These are phyloP conservation scores for Yponomeuta evonymella DNA, from an alignment of 2,888 invertebrate genomes.

Conservation along the genomic window DNA sequence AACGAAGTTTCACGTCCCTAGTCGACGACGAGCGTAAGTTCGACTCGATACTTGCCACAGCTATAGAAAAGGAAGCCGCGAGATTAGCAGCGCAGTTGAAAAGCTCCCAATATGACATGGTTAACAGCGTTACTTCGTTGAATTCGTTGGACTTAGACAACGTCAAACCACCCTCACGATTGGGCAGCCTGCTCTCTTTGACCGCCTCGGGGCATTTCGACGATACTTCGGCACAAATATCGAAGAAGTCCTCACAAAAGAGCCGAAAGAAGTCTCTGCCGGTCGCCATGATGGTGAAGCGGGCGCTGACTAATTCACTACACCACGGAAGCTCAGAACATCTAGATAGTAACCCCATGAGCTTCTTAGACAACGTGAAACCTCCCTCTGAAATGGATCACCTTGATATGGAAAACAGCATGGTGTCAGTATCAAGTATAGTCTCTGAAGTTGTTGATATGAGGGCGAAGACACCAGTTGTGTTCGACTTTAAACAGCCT, in stretches of 20 bases:
- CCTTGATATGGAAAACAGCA: constrained; percentile 87
- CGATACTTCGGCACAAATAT: constrained; percentile 41
- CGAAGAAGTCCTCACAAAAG: constrained; percentile 56
- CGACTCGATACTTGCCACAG: constrained; percentile 81
- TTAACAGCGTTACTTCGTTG: constrained; percentile 77
- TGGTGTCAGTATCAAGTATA: constrained; percentile 89
- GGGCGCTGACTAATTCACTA: constrained; percentile 79
- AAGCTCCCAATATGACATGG: constrained; percentile 54
- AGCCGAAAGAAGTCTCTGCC: constrained; percentile 83
- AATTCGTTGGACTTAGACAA: constrained; percentile 82
- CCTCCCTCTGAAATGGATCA: constrained; percentile 90
- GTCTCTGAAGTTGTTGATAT: constrained; percentile 85
- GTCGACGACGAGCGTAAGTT: constrained; percentile 69
- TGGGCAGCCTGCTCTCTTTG: constrained; percentile 80
- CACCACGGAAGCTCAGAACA: constrained; percentile 78
- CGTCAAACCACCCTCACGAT: constrained; percentile 85
- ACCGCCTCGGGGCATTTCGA: constrained; percentile 72
- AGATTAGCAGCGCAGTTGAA: constrained; percentile 73
- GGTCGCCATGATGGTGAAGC: constrained; percentile 80
- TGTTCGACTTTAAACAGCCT: constrained; percentile 78
- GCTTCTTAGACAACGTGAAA: constrained; percentile 87
- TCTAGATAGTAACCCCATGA: constrained; percentile 74
- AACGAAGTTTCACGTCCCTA: constrained; percentile 54
- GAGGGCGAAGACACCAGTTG: constrained; percentile 57
- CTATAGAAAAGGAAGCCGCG: constrained; percentile 86